A percentile compares a stretch with the other conserved stretches of the same genome.
These are phyloP conservation scores for Drosophila novamexicana DNA, from an alignment of 1,140 invertebrate species.

Conservation along the genomic window DNA sequence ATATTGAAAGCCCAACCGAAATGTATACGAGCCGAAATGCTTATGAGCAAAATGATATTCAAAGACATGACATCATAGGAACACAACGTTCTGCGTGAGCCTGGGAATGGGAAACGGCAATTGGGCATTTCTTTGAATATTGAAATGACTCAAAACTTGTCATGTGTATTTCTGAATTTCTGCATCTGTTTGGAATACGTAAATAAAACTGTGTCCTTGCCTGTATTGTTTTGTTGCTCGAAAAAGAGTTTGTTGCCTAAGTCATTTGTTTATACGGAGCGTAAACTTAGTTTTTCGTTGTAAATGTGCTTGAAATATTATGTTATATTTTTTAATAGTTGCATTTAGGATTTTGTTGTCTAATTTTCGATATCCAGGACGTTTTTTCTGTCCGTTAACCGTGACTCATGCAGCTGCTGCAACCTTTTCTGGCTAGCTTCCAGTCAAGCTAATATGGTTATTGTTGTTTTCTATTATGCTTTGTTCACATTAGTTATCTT, in stretches of 20 bases:
- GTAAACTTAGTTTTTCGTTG: too few species aligned
- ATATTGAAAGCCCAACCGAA: conserved; percentile 31
- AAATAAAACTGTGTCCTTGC: conserved; percentile 30
- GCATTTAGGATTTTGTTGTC: neutral
- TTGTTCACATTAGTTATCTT: conserved; percentile 27
- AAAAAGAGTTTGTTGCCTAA: conserved; percentile 32
- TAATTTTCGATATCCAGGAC: neutral
- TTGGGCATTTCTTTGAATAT: conserved; percentile 75
- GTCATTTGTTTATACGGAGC: conserved; percentile 28
- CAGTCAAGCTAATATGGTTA: neutral
- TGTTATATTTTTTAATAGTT: neutral
- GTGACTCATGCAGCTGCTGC: conserved; percentile 32
- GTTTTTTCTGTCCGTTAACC: neutral
- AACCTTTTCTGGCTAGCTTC: conserved; percentile 15
- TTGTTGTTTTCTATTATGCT: conserved; percentile 1
- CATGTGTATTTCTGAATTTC: conserved; percentile 26
- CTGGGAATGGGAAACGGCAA: conserved; percentile 42
- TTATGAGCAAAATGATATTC: conserved; percentile 52
- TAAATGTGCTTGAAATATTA: too few species aligned
- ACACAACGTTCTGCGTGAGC: conserved; percentile 50
- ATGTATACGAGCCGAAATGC: conserved; percentile 20
- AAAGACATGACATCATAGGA: conserved; percentile 66
- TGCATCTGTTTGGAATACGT: neutral
- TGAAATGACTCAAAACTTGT: conserved; percentile 53
- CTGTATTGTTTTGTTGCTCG: neutral